Conservation (phyloP, 2,113 vertebrate genomes). For the Pardalotus punctatus region DNA sequence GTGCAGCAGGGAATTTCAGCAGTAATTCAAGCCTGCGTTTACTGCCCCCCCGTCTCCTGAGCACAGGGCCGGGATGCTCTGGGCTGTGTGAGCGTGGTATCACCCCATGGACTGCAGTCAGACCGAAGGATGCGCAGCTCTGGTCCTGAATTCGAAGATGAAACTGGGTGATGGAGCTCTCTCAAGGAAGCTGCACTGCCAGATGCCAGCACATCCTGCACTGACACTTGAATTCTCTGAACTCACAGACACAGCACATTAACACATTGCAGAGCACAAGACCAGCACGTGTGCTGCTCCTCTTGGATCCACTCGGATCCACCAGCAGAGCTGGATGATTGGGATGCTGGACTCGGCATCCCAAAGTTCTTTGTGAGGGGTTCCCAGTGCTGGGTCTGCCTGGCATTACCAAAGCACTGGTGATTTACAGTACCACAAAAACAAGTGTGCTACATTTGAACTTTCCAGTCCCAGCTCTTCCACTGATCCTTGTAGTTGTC, state of each 20-base stretch:
- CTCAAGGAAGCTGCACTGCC: not conserved
- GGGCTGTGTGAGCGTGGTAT: rapidly evolving
- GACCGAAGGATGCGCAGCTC: not conserved
- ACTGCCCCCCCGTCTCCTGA: not conserved
- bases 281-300: not conserved
- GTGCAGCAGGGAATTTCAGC: not conserved
- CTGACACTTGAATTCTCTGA: not conserved
- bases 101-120: not conserved
- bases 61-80: not conserved
- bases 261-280: not conserved
- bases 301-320: not conserved
- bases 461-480: not conserved
- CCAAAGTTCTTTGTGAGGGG: not conserved
- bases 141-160: not conserved
- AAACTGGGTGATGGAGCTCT: not conserved
- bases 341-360: not conserved
- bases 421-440: not conserved
- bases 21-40: not conserved
- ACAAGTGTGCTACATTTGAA: not conserved
- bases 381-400: not conserved
- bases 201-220: not conserved
- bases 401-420: not conserved
- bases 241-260: not conserved
- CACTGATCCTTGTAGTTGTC: not conserved
- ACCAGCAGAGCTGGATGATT: not conserved